Evolutionary conservation across 2,113 vertebrate genomes (phyloP).

Genomic region (Oxyruncus cristatus): DNA sequence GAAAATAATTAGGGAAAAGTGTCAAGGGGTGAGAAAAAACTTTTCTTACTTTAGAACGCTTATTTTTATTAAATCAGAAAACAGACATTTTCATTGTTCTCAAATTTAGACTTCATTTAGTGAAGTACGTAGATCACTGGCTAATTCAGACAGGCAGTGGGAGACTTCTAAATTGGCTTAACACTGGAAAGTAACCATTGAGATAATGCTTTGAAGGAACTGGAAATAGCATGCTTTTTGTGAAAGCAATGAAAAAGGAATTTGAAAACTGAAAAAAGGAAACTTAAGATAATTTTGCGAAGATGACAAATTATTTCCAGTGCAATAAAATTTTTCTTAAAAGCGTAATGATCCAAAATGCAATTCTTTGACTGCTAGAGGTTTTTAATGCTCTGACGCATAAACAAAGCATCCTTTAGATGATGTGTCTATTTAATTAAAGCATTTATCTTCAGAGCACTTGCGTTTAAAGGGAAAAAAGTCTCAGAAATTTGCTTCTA

Average conservation of each 20-base stretch:
- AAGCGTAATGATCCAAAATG: neutral
- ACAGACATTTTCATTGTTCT: neutral
- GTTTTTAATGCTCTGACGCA: neutral
- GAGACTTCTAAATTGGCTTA: neutral
- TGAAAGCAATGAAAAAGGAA: neutral
- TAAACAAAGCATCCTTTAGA: neutral
- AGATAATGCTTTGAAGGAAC: neutral
- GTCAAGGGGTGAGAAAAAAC: slow-evolving; percentile 89
- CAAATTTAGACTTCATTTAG: neutral
- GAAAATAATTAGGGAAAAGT: slow-evolving; percentile 92
- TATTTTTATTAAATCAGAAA: neutral
- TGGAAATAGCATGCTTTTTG: neutral
- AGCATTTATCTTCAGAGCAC: neutral
- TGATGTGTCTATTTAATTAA: neutral
- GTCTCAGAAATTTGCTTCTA: neutral
- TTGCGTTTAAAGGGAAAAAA: neutral
- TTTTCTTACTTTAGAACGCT: slow-evolving; percentile 54
- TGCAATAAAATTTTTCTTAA: neutral
- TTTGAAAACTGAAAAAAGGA: neutral
- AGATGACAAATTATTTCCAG: neutral
- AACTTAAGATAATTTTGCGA: neutral
- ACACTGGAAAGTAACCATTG: neutral
- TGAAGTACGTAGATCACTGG: neutral
- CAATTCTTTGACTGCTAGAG: neutral
- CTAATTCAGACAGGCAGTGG: neutral